Evolutionary conservation across 2,113 vertebrate species (phyloP).

Genomic region (Pomatostomus ruficeps): DNA sequence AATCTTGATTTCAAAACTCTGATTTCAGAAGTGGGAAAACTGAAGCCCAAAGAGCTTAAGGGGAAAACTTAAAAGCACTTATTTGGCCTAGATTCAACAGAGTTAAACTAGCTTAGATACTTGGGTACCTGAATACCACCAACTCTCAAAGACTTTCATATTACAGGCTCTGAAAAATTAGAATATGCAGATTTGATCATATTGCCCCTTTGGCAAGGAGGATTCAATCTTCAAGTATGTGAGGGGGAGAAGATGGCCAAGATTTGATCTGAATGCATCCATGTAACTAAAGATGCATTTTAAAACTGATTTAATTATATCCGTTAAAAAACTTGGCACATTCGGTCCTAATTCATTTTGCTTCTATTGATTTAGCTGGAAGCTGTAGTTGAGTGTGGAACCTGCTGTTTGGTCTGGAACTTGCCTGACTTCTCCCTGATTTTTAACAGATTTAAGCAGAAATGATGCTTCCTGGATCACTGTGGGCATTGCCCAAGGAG

Average conservation of each 20-base stretch:
- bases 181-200: conserved; percentile 57
- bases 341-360: background rate
- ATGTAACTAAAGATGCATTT: conserved; percentile 46
- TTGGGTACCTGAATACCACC: conserved; percentile 43
- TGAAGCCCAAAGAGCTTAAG: conserved; percentile 59
- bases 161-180: conserved; percentile 43
- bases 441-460: background rate
- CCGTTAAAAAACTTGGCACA: conserved; percentile 13
- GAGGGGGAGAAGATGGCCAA: conserved; percentile 40
- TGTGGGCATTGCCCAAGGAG: background rate
- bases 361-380: conserved; percentile 29
- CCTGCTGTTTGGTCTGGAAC: background rate
- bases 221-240: conserved; percentile 16
- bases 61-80: conserved; percentile 64
- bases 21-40: conserved; percentile 59
- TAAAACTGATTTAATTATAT: conserved; percentile 54
- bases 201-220: conserved; percentile 49
- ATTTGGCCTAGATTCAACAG: conserved; percentile 61
- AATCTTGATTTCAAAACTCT: conserved; percentile 63
- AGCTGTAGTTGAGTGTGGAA: background rate
- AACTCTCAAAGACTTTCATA: conserved; percentile 38
- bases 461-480: background rate
- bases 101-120: conserved; percentile 39
- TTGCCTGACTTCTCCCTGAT: background rate
- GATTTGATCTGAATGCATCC: conserved; percentile 18